Conservation (phyloP, 1,140 invertebrate genomes). For the Parasteatoda tepidariorum region DNA sequence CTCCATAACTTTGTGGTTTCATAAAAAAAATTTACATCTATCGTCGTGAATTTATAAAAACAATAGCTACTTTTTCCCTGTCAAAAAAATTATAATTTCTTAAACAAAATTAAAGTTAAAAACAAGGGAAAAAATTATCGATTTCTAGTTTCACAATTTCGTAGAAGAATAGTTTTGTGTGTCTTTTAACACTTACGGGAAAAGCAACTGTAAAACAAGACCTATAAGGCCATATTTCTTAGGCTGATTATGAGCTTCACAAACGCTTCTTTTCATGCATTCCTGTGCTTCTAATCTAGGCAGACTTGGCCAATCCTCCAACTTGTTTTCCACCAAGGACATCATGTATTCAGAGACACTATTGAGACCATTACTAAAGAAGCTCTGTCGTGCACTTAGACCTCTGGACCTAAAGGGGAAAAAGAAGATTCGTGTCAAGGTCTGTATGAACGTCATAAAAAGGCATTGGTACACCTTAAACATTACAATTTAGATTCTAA, state of each 20-base stretch:
- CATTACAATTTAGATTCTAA: too few species aligned
- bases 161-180: too few species aligned
- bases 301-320: constrained; percentile 64
- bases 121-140: too few species aligned
- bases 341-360: constrained; percentile 62
- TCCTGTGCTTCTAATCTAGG: constrained; percentile 65
- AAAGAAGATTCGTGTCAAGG: not conserved
- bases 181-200: constrained; percentile 68
- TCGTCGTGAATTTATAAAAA: too few species aligned
- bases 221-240: constrained; percentile 66
- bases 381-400: constrained; percentile 14
- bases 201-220: constrained; percentile 65
- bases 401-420: not conserved
- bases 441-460: not conserved
- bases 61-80: too few species aligned
- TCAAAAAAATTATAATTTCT: too few species aligned
- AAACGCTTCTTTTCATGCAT: constrained; percentile 66
- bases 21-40: too few species aligned
- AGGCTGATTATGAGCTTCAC: constrained; percentile 66
- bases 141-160: too few species aligned
- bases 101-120: too few species aligned
- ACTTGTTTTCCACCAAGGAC: constrained; percentile 63
- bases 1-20: too few species aligned
- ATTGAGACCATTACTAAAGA: constrained; percentile 53
- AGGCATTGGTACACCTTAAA: too few species aligned